Conservation (phyloP, 2,113 vertebrate genomes). For the Astatoreochromis straeleni region DNA sequence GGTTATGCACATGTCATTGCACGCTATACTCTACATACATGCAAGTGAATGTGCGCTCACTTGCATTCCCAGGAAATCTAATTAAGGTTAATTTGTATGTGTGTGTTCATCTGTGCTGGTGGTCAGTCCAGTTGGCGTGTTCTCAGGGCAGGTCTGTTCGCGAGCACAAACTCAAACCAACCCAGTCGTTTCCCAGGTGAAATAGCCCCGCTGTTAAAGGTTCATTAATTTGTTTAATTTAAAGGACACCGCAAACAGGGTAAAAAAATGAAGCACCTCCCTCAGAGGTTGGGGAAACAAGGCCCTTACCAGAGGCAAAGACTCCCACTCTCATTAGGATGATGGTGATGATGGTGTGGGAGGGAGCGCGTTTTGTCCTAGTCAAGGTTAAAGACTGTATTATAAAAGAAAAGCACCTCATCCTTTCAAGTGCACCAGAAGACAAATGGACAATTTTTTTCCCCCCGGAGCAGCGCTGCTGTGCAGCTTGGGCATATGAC, state of each 20-base stretch:
- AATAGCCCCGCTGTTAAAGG: conserved; percentile 56
- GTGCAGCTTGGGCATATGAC: not conserved
- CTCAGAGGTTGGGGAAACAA: conserved; percentile 40
- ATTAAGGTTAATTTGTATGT: not conserved
- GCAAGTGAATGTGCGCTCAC: not conserved
- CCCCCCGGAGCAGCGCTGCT: not conserved
- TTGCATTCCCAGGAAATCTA: conserved; percentile 1
- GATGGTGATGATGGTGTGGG: conserved; percentile 60
- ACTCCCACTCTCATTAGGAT: conserved; percentile 71
- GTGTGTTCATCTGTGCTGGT: not conserved
- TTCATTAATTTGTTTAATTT: conserved; percentile 74
- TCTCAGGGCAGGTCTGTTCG: not conserved
- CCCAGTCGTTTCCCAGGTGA: conserved; percentile 27
- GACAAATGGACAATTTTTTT: not conserved
- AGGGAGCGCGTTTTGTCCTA: conserved; percentile 57
- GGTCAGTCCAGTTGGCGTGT: conserved; percentile 2
- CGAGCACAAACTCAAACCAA: not conserved
- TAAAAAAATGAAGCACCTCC: conserved; percentile 50
- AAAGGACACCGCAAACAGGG: conserved; percentile 64
- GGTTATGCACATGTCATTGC: not conserved
- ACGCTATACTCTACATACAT: not conserved
- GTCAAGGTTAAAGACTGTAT: conserved; percentile 66
- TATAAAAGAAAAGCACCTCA: conserved; percentile 26
- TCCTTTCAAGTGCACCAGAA: conserved; percentile 8
- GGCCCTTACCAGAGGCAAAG: conserved; percentile 68